A percentile compares a stretch with the other conserved stretches of the same genome.
phyloP scores from a whole-genome alignment of 1,140 invertebrate species.

The Leguminivora glycinivorella region DNA sequence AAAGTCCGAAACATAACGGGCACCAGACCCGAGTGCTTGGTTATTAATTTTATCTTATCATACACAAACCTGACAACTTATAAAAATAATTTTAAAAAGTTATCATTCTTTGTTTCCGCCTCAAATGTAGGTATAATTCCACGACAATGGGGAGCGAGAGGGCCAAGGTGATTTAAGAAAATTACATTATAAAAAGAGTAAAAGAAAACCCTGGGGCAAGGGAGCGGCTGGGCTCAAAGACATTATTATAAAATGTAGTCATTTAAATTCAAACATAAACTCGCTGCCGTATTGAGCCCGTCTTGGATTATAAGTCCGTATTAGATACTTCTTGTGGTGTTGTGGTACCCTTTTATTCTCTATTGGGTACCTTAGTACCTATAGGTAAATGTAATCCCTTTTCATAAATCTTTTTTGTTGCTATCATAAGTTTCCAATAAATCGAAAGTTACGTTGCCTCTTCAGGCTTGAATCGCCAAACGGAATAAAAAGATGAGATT shows the following conservation, averaged over 20 bases:
- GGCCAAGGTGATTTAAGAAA: conserved; percentile 73
- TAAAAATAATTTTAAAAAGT: not conserved
- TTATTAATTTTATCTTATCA: conserved; percentile 7
- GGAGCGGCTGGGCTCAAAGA: conserved; percentile 60
- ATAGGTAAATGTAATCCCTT: too few species aligned
- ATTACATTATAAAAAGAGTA: conserved; percentile 75
- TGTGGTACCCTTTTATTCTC: too few species aligned
- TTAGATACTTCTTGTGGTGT: conserved; percentile 18
- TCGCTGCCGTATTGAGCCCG: conserved; percentile 37
- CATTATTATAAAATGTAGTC: conserved; percentile 74
- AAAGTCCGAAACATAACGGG: not conserved
- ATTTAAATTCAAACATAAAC: conserved; percentile 75
- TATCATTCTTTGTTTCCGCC: conserved; percentile 32
- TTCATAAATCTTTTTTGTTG: too few species aligned
- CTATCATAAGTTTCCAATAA: too few species aligned
- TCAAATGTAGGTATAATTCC: conserved; percentile 40
- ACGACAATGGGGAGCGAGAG: conserved; percentile 47
- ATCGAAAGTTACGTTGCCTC: too few species aligned
- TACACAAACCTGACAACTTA: not conserved
- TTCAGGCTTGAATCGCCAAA: too few species aligned
- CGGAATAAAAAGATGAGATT: too few species aligned
- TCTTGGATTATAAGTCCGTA: conserved; percentile 25
- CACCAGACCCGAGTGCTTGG: not conserved
- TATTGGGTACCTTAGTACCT: too few species aligned
- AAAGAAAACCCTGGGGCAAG: conserved; percentile 51